Conservation (phyloP, 2,797 vertebrate genomes). For the Argentina silus region DNA sequence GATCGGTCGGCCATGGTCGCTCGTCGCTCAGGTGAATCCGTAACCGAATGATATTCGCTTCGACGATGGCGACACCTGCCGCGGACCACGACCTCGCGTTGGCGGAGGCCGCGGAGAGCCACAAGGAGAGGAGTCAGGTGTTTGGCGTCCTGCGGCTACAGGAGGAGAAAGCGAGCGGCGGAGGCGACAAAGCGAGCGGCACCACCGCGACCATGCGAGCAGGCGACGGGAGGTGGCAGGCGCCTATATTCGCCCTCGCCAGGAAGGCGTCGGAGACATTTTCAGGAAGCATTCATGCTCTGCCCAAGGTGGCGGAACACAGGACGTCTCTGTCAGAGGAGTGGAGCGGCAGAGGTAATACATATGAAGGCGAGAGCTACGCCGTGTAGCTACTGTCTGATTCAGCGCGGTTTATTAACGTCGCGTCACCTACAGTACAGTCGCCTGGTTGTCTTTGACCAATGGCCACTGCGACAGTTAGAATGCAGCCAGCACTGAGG, state of each 20-base stretch:
- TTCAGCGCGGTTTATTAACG: too few relatives aligned
- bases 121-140: conserved; percentile 76
- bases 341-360: conserved; percentile 78
- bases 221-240: conserved; percentile 83
- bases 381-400: neutral
- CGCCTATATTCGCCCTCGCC: conserved; percentile 83
- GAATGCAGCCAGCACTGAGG: too few relatives aligned
- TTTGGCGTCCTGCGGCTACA: conserved; percentile 82
- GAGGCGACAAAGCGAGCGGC: conserved; percentile 63
- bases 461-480: too few relatives aligned
- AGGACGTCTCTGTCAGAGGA: conserved; percentile 65
- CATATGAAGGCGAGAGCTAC: neutral
- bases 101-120: conserved; percentile 72
- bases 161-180: conserved; percentile 73
- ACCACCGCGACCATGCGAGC: conserved; percentile 53
- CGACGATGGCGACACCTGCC: conserved; percentile 78
- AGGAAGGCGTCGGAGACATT: conserved; percentile 85
- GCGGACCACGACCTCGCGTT: conserved; percentile 79
- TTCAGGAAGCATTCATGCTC: conserved; percentile 82
- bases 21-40: conserved; percentile 44
- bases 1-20: conserved; percentile 31
- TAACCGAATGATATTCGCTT: conserved; percentile 32
- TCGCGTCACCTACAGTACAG: too few relatives aligned
- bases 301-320: conserved; percentile 81
- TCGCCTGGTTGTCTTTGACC: too few relatives aligned